Base-by-base conservation (phyloP, 2,797 vertebrate species). In the Anomalospiza imberbis region DNA sequence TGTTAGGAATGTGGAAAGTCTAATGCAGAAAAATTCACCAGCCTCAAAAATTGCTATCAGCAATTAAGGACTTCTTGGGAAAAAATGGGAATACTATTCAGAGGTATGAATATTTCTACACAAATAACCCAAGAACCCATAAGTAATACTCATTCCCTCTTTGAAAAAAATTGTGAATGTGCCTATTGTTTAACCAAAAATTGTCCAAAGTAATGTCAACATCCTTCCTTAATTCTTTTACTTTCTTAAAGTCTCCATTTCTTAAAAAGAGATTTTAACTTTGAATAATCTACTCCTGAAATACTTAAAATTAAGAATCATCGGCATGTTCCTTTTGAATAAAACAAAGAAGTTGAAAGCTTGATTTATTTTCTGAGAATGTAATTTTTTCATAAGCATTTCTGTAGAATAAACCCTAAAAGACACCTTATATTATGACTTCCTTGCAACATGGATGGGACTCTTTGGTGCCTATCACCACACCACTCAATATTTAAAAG, bases 291-390 rank as follows among this genome's bases (percentile, higher is more conserved):
- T 79, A 29, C 7, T 72, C 18, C 9, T 78, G 21, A 92, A 94
- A 54, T 34, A 45, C 22, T 68, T 62, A 57, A 94, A 94, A 84
- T 42, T 48, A 74, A 90, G 68, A 92, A 71, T 42, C 29, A n/a
- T 92, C 79, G 34, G 92, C 82, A 87, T n/a, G 21, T n/a, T 81
- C 61, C 9, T 65, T 88, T 73, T 16, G 12, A 58, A 67, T 78
- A 81, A 89, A 91, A 75, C 10, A 31, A 81, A 45, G 45, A 84
- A 84, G 47, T 45, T 25, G 42, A 75, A 91, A 40, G 22, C 28
- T 90, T 88, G 67, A 94, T 77, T 83, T 96, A 51, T 65, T 75
- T 94, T 76, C 84, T 88, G 50, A 87, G 71, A 94, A 93, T 83
- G 57, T 17, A 10, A 74, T 95, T 87, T 96, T 96, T 89, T 84